These are phyloP conservation scores for fruit fly (Drosophila melanogaster) DNA, from an alignment of 1,140 invertebrate species.

Conservation along the genomic window Release_6_plus_ISO1_MT NC_004354.4:10452501-10453000, in stretches of 20 bases:
- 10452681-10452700: slow-evolving; percentile 49
- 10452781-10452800: not conserved
- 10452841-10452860: no score
- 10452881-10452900: slow-evolving; percentile 4
- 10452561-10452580: slow-evolving; percentile 8
- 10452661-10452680: slow-evolving; percentile 73
- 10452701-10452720: not conserved
- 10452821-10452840: not conserved
- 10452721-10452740: not conserved
- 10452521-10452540: slow-evolving; percentile 45
- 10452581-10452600: slow-evolving; percentile 1
- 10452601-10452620: not conserved
- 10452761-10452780: not conserved
- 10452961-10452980: no score
- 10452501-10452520: slow-evolving; percentile 11
- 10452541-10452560: slow-evolving; percentile 71
- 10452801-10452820: slow-evolving; percentile 21
- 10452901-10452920: not conserved
- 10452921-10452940: no score
- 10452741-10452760: not conserved
- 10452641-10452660: slow-evolving; percentile 44
- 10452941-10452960: no score
- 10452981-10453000: no score
- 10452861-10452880: not conserved
- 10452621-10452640: slow-evolving; percentile 16